Evolutionary conservation across 1,140 invertebrate genomes (phyloP).

Genomic region (Nephila pilipes): DNA sequence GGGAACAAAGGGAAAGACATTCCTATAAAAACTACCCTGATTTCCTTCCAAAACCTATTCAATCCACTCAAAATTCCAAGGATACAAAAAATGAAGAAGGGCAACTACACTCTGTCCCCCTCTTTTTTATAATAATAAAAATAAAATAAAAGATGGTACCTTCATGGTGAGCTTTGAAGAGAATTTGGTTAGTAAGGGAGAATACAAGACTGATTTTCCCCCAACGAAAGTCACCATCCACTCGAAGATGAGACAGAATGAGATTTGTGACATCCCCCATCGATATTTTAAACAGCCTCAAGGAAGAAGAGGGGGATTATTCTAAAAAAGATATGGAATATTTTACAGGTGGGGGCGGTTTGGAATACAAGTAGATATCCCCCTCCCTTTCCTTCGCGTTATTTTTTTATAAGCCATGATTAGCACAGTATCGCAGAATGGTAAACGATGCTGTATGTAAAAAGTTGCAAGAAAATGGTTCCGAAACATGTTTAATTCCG

Average conservation of each 20-base stretch:
- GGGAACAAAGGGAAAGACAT: constrained; percentile 38
- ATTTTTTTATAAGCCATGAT: neutral
- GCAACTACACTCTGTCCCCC: constrained; percentile 40
- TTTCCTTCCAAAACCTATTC: constrained; percentile 52
- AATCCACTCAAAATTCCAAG: constrained; percentile 57
- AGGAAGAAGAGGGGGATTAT: neutral
- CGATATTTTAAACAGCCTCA: constrained; percentile 47
- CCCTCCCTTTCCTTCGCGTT: neutral
- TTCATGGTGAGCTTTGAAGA: constrained; percentile 37
- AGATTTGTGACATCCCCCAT: constrained; percentile 47
- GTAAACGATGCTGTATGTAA: neutral
- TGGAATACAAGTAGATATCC: constrained; percentile 4
- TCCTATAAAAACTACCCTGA: constrained; percentile 35
- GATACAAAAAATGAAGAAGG: neutral
- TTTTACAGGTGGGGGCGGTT: constrained; percentile 19
- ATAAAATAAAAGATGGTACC: neutral
- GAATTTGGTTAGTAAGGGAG: constrained; percentile 14
- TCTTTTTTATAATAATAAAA: neutral
- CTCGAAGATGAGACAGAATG: constrained; percentile 48
- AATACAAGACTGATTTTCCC: constrained; percentile 44
- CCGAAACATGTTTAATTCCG: neutral
- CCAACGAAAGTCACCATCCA: constrained; percentile 46
- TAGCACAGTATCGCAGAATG: neutral
- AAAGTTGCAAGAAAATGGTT: neutral
- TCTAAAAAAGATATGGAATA: constrained; percentile 37